These are phyloP conservation scores for Apamea sordens DNA, from an alignment of 2,888 invertebrate genomes.

Conservation along the genomic window DNA sequence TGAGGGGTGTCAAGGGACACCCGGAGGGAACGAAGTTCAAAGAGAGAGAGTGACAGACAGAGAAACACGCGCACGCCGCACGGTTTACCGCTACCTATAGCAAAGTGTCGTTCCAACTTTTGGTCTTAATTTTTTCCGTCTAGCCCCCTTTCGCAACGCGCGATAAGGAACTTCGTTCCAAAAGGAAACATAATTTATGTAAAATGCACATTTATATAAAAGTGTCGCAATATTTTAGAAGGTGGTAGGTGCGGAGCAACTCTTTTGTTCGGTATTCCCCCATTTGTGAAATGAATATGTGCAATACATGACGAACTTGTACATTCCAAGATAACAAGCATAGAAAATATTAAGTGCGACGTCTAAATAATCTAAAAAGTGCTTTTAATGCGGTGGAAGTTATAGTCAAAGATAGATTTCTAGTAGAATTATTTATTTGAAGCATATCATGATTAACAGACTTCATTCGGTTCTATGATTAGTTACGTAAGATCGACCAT, in stretches of 20 bases:
- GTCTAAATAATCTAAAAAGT: neutral
- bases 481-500: constrained; percentile 11
- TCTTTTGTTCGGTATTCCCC: constrained; percentile 42
- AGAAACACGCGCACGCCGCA: too few species aligned
- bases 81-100: too few species aligned
- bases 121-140: too few species aligned
- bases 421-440: neutral
- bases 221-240: constrained; percentile 26
- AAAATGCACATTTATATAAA: constrained; percentile 35
- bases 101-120: too few species aligned
- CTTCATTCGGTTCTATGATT: neutral
- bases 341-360: constrained; percentile 29
- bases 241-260: neutral
- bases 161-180: too few species aligned
- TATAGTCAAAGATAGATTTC: neutral
- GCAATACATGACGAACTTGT: constrained; percentile 9
- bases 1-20: too few species aligned
- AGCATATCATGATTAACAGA: neutral
- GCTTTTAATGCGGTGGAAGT: neutral
- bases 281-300: constrained; percentile 16
- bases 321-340: neutral
- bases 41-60: too few species aligned
- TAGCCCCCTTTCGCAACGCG: too few species aligned
- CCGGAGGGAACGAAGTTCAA: too few species aligned
- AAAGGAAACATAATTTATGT: constrained; percentile 37